Base-by-base conservation (phyloP, 2,888 invertebrate species). In the Euclidia mi region DNA sequence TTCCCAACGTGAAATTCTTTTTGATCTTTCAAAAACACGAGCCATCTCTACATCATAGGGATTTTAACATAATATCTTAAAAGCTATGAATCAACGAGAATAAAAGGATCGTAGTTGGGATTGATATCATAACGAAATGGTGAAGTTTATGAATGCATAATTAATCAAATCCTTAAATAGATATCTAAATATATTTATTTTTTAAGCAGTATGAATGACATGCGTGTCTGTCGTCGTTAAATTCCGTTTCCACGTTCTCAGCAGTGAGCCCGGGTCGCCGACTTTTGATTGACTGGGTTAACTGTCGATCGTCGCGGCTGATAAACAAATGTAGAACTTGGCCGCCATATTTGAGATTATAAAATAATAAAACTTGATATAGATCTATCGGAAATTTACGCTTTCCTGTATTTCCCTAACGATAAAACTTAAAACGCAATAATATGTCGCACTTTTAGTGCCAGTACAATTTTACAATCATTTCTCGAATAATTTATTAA, bases 241-340 rank as follows among this genome's bases (percentile, higher is more conserved):
- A 67, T 59, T 48, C 44, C 18, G 59, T 65, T 67, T 50, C 60
- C 51, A 55, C 37, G 55, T 57, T 44, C 43, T 44, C 9, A 42
- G 47, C 45, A 60, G 42, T 61, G 50, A 55, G 35, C 35, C 31
- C 68, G 59, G 71, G 65, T 71, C 72, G 53, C 57, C 57, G 71
- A 71, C 65, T 69, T 53, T 40, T 48, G 62, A 68, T 62, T 45
- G 62, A 69, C 62, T 71, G 50, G 71, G 68, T 65, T 71, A 68
- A 71, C 56, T 48, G 56, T 52, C 35, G 71, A 71, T 71, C 53
- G 53, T 46, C 53, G 48, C 40, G 53, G 38, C 32, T 52, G 68
- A 71, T 65, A 61, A 50, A 71, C 55, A 56, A 56, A 40, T 32
- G 15, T 56, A 66, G 59, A 6, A 25, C 40, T 48, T 43, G 47